These are phyloP conservation scores for Larimichthys crocea DNA, from an alignment of 2,113 vertebrate species.

Conservation along the genomic window DNA sequence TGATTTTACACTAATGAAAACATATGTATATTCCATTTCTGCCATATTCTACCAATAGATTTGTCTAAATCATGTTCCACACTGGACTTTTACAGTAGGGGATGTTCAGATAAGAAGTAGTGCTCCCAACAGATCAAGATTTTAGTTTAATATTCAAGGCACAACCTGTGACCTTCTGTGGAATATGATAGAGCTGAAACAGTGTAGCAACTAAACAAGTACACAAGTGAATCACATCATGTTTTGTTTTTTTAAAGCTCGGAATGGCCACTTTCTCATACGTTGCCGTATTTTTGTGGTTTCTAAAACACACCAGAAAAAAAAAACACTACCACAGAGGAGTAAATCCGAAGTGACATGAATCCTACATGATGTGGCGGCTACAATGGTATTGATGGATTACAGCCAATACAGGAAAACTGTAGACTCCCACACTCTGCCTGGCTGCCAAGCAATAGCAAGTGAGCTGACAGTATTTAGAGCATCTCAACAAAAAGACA, in stretches of 20 bases:
- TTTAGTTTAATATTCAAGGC: too few species aligned
- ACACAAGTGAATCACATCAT: neutral
- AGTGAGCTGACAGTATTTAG: slow-evolving; percentile 47
- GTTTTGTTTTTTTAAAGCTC: neutral
- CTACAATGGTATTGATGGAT: slow-evolving; percentile 41
- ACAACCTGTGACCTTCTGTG: too few species aligned
- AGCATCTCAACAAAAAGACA: slow-evolving; percentile 32
- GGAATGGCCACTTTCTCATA: slow-evolving; percentile 6
- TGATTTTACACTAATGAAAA: too few species aligned
- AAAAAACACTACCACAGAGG: slow-evolving; percentile 1
- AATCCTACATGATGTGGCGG: slow-evolving; percentile 22
- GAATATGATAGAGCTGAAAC: too few species aligned
- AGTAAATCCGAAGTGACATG: slow-evolving; percentile 13
- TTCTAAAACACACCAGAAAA: neutral
- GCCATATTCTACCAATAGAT: too few species aligned
- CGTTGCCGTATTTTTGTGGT: slow-evolving; percentile 14
- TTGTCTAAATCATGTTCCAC: too few species aligned
- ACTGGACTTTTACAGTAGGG: too few species aligned
- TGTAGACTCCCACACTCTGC: slow-evolving; percentile 44
- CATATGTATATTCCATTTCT: too few species aligned
- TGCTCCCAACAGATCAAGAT: too few species aligned
- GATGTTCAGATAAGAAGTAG: too few species aligned
- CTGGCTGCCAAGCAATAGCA: slow-evolving; percentile 47
- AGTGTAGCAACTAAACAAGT: too few species aligned
- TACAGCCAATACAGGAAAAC: slow-evolving; percentile 43